These are phyloP conservation scores for Drosophila ficusphila DNA, from an alignment of 1,140 invertebrate genomes.

Conservation along the genomic window DNA sequence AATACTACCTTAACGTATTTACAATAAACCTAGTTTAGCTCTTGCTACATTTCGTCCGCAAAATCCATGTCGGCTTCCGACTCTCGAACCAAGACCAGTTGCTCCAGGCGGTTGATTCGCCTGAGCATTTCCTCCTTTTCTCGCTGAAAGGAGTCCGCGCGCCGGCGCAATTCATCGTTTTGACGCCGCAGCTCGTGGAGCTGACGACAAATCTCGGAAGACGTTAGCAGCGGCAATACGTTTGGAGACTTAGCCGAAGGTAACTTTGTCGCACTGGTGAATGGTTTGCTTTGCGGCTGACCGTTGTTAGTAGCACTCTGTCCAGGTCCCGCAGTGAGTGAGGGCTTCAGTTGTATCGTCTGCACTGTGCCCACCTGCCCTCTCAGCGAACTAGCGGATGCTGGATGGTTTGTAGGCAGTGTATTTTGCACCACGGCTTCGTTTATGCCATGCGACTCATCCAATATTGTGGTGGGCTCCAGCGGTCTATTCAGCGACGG, in stretches of 20 bases:
- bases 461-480: slow-evolving; percentile 14
- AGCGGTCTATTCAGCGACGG: slow-evolving; percentile 26
- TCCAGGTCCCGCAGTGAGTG: slow-evolving; percentile 26
- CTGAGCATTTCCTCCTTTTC: slow-evolving; percentile 69
- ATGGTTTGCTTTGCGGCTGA: slow-evolving; percentile 19
- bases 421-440: slow-evolving; percentile 10
- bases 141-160: slow-evolving; percentile 49
- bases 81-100: slow-evolving; percentile 59
- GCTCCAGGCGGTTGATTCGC: slow-evolving; percentile 73
- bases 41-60: slow-evolving; percentile 48
- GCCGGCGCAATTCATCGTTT: slow-evolving; percentile 72
- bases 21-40: slow-evolving; percentile 38
- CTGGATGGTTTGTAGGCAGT: slow-evolving; percentile 11
- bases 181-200: slow-evolving; percentile 72
- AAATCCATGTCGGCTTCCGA: slow-evolving; percentile 58
- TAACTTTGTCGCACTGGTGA: slow-evolving; percentile 15
- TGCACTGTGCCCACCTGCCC: slow-evolving; percentile 71
- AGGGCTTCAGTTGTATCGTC: slow-evolving; percentile 62
- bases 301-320: slow-evolving; percentile 42
- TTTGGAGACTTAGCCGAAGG: slow-evolving; percentile 38
- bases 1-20: slow-evolving; percentile 40
- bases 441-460: slow-evolving; percentile 47
- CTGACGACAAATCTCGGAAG: slow-evolving; percentile 76
- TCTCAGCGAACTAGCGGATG: slow-evolving; percentile 40
- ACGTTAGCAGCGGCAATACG: slow-evolving; percentile 71